Base-by-base conservation (phyloP, 2,797 vertebrate species). In the Semotilus atromaculatus region DNA sequence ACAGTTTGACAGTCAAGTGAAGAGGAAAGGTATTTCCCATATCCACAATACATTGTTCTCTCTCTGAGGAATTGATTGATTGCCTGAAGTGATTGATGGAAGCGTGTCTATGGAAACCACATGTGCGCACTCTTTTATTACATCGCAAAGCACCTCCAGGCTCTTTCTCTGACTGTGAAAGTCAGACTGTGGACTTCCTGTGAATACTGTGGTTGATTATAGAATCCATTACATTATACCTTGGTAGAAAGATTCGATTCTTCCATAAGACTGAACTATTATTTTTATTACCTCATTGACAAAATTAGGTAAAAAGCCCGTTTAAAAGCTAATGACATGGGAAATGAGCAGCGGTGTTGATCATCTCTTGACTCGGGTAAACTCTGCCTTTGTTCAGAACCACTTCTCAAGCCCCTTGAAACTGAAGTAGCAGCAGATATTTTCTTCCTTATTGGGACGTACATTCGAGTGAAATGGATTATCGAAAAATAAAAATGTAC, bases 21-120 rank as follows among this genome's bases (percentile, higher is more conserved):
- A 84, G 82, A 78, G 81, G 80, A 84, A 90, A 78, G 81, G 71
- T 86, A 82, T 90, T 83, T 91, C 60, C 85, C 88, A 70, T 81
- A 84, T 86, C 87, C 79, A 85, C 62, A 87, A 87, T 89, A 84
- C 84, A 78, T 86, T 88, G 68, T 85, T 88, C 51, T 82, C 45
- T 78, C 58, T 87, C 78, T 29, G 19, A 10, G 64, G 87, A 60
- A 87, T 36, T 86, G 82, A 86, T 88, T 76, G 85, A 85, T 83
- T 67, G 68, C 68, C 62, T 71, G 79, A 81, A 85, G 78, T 82
- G 88, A 89, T 82, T 89, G 80, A 86, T 88, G 70, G 67, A 84
- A 84, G 55, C 40, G 70, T 31, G 55, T 77, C 73, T 86, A 43
- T 58, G 51, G 74, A 77, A 58, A 78, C 64, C 26, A 81, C 53